phyloP scores from a whole-genome alignment of 1,140 invertebrate genomes.

The Mesaphorura yosii region DNA sequence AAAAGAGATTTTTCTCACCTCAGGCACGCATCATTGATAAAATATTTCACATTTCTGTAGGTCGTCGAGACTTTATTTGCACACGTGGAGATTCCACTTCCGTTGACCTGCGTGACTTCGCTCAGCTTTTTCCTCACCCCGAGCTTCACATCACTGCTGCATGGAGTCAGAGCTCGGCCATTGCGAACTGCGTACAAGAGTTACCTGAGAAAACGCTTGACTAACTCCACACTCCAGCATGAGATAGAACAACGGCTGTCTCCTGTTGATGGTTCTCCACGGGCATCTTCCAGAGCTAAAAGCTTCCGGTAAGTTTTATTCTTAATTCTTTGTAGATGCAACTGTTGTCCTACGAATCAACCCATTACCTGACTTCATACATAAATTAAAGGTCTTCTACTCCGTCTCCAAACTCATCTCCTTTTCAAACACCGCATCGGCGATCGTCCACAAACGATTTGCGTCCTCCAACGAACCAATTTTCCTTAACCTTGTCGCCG shows the following conservation, averaged over 20 bases:
- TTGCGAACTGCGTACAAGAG: slow-evolving; percentile 28
- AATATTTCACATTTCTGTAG: slow-evolving; percentile 12
- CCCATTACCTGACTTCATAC: background rate
- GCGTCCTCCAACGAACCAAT: slow-evolving; percentile 23
- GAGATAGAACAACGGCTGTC: slow-evolving; percentile 31
- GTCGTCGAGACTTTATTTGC: slow-evolving; percentile 14
- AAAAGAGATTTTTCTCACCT: background rate
- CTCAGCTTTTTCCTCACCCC: slow-evolving; percentile 25
- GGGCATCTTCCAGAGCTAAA: slow-evolving; percentile 28
- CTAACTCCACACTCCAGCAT: slow-evolving; percentile 29
- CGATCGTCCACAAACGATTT: slow-evolving; percentile 30
- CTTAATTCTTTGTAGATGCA: background rate
- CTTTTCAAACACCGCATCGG: slow-evolving; percentile 21
- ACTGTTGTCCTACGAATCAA: background rate
- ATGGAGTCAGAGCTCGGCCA: slow-evolving; percentile 30
- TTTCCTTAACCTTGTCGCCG: slow-evolving; percentile 17
- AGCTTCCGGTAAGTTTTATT: slow-evolving; percentile 28
- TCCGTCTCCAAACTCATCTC: slow-evolving; percentile 29
- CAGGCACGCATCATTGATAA: too few species aligned
- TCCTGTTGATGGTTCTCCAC: slow-evolving; percentile 31
- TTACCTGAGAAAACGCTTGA: slow-evolving; percentile 30
- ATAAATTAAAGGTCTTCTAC: slow-evolving; percentile 24
- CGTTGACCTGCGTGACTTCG: slow-evolving; percentile 18
- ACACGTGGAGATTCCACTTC: slow-evolving; percentile 16
- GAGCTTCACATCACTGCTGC: slow-evolving; percentile 25